These are phyloP conservation scores for Vireo griseus DNA, from an alignment of 2,797 vertebrate genomes.

Conservation along the genomic window DNA sequence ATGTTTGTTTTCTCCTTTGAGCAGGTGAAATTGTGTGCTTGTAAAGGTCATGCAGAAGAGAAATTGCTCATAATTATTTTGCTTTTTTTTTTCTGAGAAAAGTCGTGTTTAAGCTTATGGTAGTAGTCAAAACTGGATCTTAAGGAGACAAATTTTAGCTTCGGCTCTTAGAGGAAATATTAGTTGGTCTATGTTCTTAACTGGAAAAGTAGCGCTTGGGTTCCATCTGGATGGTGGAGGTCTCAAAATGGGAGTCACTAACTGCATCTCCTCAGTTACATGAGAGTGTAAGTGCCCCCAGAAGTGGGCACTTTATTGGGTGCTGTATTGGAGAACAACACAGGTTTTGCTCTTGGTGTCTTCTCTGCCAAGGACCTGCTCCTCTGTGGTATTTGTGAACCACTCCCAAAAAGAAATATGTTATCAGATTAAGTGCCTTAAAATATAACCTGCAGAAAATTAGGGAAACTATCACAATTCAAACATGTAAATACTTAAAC, in stretches of 20 bases:
- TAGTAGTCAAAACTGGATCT: background rate
- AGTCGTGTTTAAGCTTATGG: background rate
- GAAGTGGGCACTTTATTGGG: background rate
- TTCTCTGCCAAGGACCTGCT: background rate
- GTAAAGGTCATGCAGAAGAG: background rate
- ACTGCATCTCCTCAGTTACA: background rate
- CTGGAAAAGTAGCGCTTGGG: background rate
- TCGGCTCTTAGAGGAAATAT: background rate
- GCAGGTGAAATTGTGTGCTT: background rate
- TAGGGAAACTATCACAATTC: background rate
- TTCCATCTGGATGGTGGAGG: background rate
- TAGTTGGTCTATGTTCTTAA: background rate
- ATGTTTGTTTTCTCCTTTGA: background rate
- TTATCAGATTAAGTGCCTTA: background rate
- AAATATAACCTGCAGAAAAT: background rate
- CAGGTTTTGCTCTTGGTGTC: background rate
- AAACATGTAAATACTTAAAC: background rate
- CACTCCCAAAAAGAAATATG: background rate
- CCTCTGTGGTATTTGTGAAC: background rate
- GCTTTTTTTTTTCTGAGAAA: background rate
- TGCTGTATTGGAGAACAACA: background rate
- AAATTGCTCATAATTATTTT: background rate
- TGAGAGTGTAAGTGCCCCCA: background rate
- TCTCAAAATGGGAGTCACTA: background rate
- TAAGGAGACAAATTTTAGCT: rapidly evolving